Conservation (phyloP, 2,888 invertebrate species). For the Pristionchus exspectatus region DNA sequence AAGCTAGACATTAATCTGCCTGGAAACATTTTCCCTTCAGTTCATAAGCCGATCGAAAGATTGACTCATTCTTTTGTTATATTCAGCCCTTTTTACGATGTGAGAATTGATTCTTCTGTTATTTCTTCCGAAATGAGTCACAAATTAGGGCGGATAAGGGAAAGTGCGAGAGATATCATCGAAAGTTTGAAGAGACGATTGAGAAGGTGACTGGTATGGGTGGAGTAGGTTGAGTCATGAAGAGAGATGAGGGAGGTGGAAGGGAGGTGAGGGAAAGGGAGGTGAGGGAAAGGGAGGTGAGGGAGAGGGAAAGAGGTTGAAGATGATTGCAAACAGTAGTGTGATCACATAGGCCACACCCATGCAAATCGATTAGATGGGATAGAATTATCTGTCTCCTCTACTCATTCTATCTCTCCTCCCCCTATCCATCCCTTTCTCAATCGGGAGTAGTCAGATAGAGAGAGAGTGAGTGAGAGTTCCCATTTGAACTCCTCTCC, state of each 20-base stretch:
- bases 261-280: neutral
- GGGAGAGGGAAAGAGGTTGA: slow-evolving; percentile 4
- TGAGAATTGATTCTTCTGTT: neutral
- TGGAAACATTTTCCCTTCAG: too few relatives aligned
- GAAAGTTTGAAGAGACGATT: neutral
- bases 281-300: neutral
- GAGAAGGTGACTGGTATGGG: slow-evolving; percentile 14
- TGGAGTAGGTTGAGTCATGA: slow-evolving; percentile 21
- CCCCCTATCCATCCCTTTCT: slow-evolving; percentile 9
- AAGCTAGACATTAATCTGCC: neutral
- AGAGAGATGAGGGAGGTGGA: neutral
- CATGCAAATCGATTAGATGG: slow-evolving; percentile 33
- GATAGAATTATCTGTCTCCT: slow-evolving; percentile 54
- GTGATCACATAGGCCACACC: slow-evolving; percentile 29
- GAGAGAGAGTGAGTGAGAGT: slow-evolving; percentile 31
- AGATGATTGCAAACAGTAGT: slow-evolving; percentile 52
- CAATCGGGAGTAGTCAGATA: slow-evolving; percentile 11
- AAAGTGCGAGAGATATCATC: neutral
- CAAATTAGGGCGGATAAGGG: slow-evolving; percentile 5
- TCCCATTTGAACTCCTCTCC: slow-evolving; percentile 53
- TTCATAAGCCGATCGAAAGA: too few relatives aligned
- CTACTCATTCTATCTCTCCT: slow-evolving; percentile 29
- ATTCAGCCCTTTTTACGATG: neutral
- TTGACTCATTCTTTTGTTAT: neutral
- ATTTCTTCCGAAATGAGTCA: slow-evolving; percentile 35